Conservation (phyloP, 2,888 invertebrate species). For the Zaprionus lineosus region DNA sequence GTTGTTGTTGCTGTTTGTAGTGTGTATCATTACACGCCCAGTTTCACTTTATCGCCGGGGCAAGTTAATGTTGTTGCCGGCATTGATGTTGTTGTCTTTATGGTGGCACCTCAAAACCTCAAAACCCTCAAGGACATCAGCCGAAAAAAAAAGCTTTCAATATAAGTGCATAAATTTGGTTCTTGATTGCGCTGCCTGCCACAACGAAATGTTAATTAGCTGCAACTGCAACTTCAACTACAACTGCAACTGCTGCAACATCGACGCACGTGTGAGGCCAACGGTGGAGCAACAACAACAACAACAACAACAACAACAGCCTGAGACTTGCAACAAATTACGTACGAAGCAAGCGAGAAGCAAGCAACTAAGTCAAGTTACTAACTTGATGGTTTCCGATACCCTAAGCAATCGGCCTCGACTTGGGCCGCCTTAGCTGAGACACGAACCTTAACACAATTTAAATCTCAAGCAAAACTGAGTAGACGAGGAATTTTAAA, state of each 20-base stretch:
- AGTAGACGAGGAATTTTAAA: no score
- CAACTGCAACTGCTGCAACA: conserved; percentile 11
- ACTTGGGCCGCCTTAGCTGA: no score
- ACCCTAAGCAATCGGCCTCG: no score
- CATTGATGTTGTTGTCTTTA: background rate
- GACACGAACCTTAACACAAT: no score
- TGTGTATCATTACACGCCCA: conserved; percentile 29
- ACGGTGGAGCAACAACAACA: conserved; percentile 1
- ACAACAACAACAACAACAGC: conserved; percentile 12
- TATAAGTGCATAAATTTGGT: conserved; percentile 60
- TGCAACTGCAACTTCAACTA: conserved; percentile 12
- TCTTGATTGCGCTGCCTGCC: conserved; percentile 50
- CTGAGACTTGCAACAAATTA: conserved; percentile 41
- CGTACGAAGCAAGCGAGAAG: conserved; percentile 33
- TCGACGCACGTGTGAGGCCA: conserved; percentile 33
- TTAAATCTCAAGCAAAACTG: no score
- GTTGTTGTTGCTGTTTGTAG: conserved; percentile 1
- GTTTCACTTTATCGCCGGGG: conserved; percentile 21
- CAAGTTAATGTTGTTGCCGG: no score
- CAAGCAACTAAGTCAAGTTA: conserved; percentile 28
- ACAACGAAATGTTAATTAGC: conserved; percentile 55
- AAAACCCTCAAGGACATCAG: conserved; percentile 56
- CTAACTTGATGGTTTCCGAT: conserved; percentile 27
- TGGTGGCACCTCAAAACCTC: conserved; percentile 9
- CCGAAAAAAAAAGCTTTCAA: conserved; percentile 34